phyloP scores from a whole-genome alignment of 2,888 invertebrate species.

The Drosophila eohydei region DNA sequence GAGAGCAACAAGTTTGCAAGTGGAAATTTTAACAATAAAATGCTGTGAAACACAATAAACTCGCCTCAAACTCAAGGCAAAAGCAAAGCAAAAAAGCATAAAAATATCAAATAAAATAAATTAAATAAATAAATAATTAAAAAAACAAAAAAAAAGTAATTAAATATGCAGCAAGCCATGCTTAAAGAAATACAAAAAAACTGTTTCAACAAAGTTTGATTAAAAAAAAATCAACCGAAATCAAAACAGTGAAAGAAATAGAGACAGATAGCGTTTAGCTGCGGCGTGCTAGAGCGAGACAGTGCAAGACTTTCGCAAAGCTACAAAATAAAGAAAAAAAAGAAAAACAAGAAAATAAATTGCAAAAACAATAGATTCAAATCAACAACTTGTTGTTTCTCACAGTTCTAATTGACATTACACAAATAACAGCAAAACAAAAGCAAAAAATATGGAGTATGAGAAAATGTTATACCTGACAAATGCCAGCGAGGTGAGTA shows the following conservation, averaged over 20 bases:
- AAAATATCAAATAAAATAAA: conserved; percentile 16
- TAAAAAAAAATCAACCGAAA: conserved; percentile 32
- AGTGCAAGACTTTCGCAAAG: conserved; percentile 71
- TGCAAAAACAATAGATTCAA: conserved; percentile 19
- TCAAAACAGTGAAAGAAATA: conserved; percentile 55
- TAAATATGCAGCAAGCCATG: conserved; percentile 17
- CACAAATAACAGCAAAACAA: conserved; percentile 6
- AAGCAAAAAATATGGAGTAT: conserved; percentile 71
- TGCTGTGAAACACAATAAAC: conserved; percentile 67
- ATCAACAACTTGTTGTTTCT: conserved; percentile 22
- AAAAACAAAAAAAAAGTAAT: conserved; percentile 19
- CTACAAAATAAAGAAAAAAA: conserved; percentile 10
- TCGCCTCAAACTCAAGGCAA: conserved; percentile 57
- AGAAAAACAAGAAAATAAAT: conserved; percentile 29
- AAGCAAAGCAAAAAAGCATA: conserved; percentile 26
- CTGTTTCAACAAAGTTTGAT: conserved; percentile 39
- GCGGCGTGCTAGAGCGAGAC: conserved; percentile 49
- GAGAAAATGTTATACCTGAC: conserved; percentile 77
- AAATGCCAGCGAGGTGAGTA: conserved; percentile 67
- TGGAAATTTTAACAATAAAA: conserved; percentile 79
- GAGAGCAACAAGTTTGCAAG: conserved; percentile 77
- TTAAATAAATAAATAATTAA: conserved; percentile 19
- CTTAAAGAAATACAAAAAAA: conserved; percentile 13
- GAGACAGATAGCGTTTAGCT: conserved; percentile 38
- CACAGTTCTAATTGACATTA: conserved; percentile 35